Percentiles rank a stretch among this genome's conserved stretches.
Conservation (phyloP, 2,797 vertebrate species). For the Anguilla anguilla region DNA sequence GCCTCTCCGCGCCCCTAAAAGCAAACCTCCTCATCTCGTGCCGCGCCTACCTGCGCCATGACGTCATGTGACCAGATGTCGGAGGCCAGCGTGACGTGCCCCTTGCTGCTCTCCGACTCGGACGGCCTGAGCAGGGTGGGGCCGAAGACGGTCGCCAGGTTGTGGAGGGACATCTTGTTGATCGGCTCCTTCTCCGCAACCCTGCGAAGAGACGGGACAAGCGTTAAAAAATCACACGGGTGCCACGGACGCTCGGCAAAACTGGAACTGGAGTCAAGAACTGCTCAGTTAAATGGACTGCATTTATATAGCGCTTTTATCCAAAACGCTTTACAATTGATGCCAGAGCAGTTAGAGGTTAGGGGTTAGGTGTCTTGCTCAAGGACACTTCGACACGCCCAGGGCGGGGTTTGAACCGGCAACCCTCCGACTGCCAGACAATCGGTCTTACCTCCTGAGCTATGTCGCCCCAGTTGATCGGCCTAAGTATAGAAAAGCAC, state of each 20-base stretch:
- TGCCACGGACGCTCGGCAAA: background rate
- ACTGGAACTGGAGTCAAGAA: background rate
- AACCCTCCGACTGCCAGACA: too few relatives aligned
- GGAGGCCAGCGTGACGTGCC: slow-evolving; percentile 85
- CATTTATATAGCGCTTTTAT: too few relatives aligned
- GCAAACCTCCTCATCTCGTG: background rate
- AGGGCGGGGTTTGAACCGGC: too few relatives aligned
- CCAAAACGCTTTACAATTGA: too few relatives aligned
- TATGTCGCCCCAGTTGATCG: too few relatives aligned
- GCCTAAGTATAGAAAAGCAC: background rate
- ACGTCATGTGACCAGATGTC: slow-evolving; percentile 99
- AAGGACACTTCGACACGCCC: too few relatives aligned
- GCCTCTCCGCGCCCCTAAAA: background rate
- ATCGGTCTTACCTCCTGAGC: too few relatives aligned
- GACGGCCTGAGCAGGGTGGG: slow-evolving; percentile 96
- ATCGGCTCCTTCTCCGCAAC: slow-evolving; percentile 97
- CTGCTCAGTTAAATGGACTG: background rate
- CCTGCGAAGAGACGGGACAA: slow-evolving; percentile 64
- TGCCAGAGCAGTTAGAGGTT: too few relatives aligned
- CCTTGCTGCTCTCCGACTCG: slow-evolving; percentile 86
- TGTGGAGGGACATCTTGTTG: slow-evolving; percentile 99
- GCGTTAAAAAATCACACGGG: background rate
- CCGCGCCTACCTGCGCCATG: slow-evolving; percentile 89
- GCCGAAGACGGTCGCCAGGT: slow-evolving; percentile 95
- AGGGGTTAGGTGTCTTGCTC: too few relatives aligned